phyloP scores from a whole-genome alignment of 2,113 vertebrate species.

The Sapajus apella region DNA sequence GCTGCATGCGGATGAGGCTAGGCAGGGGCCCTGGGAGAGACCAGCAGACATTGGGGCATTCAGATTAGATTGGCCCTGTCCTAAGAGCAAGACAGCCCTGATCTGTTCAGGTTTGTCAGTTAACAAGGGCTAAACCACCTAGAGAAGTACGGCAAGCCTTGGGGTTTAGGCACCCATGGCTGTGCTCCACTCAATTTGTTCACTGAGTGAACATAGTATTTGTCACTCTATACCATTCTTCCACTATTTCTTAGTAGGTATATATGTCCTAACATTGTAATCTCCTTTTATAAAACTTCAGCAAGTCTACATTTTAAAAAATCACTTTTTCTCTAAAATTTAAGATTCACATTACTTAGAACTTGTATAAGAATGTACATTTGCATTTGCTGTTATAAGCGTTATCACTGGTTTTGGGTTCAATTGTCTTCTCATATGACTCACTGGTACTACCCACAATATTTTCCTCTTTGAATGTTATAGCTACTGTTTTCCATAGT shows the following conservation, averaged over 20 bases:
- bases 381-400: background rate
- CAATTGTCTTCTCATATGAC: background rate
- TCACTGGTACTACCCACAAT: background rate
- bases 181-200: too few relatives aligned
- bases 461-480: constrained; percentile 27
- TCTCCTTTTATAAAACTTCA: background rate
- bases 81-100: too few relatives aligned
- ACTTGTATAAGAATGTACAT: background rate
- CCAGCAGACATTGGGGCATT: too few relatives aligned
- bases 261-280: background rate
- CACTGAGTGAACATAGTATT: background rate
- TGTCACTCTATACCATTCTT: background rate
- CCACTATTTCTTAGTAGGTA: background rate
- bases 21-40: too few relatives aligned
- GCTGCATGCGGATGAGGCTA: too few relatives aligned
- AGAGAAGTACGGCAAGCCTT: too few relatives aligned
- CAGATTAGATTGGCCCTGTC: too few relatives aligned
- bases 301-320: background rate
- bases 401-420: background rate
- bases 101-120: too few relatives aligned
- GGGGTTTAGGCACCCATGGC: too few relatives aligned
- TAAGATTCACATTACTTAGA: background rate
- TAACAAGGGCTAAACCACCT: too few relatives aligned
- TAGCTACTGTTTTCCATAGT: constrained; percentile 60
- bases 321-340: background rate